Evolutionary conservation across 1,140 invertebrate genomes (phyloP), one percentile per base, ranked within the genome.

Genomic region (Olivierus martensii): DNA sequence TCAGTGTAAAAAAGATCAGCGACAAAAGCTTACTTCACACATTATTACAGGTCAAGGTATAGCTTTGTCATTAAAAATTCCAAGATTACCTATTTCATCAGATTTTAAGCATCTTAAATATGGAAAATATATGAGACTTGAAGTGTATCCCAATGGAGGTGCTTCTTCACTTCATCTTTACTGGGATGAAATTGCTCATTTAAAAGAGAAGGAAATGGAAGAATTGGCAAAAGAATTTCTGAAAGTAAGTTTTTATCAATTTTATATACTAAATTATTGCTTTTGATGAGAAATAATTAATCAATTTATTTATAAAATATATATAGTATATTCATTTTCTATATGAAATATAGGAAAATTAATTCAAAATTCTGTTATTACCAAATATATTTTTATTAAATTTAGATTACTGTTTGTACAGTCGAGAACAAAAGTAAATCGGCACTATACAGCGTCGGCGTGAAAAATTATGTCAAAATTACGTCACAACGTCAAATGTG

Each of bases 91-190:
- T 17, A 59, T 58, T 36, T 41, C 52, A 1, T 19, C 43, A 11
- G 61, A 63, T 28, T 47, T 62, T 35, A 53, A 56, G 56, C 71
- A 76, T 63, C 66, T 83, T 18, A 84, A 82, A 62, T 87, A 82
- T 65, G 75, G 78, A 45, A 73, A 79, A 53, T 84, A 79, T 60
- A 84, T 90, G 65, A 80, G 87, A 56, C 77, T 94, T 59, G 92
- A 98, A 70, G 83, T 81, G 1, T 89, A 96, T 72, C 80, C 88
- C 1, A 98, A 98, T 73, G 94, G 94, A n/a, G 92, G 90, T 22
- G 93, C 90, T 3, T 78, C 81, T 37, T 81, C 94, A 9, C 78
- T 97, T 36, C 88, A 92, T 71, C 77, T 92, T 66, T 91, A 93
- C 70, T 89, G 95, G 68, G 81, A 92, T 62, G 87, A 97, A 71